Conservation (phyloP, 2,797 vertebrate species). For the Anas georgica region DNA sequence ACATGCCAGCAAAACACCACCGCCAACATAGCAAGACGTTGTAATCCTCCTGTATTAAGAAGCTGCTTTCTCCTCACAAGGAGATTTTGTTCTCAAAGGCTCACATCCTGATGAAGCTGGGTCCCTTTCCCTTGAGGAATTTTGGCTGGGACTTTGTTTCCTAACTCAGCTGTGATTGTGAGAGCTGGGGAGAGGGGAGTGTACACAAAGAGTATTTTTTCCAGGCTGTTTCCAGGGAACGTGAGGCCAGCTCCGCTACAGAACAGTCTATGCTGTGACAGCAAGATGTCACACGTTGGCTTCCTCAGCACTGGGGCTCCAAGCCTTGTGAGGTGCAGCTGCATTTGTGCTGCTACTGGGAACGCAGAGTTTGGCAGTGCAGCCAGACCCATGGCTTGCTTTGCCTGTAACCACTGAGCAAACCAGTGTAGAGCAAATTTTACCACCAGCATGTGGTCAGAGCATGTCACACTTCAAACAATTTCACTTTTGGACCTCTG, state of each 20-base stretch:
- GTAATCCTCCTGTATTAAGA: conserved; percentile 18
- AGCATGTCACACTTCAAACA: not conserved
- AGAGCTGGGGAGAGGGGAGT: not conserved
- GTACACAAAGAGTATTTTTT: conserved; percentile 43
- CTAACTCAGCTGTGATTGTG: conserved; percentile 42
- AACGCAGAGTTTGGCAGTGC: conserved; percentile 15
- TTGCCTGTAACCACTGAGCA: not conserved
- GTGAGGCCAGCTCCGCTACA: conserved; percentile 37
- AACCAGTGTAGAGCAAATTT: not conserved
- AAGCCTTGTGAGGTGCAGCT: conserved; percentile 57
- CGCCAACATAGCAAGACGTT: not conserved
- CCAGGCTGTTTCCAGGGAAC: conserved; percentile 65
- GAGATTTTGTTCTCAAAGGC: conserved; percentile 35
- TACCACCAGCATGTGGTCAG: not conserved
- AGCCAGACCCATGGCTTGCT: not conserved
- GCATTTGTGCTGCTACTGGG: conserved; percentile 52
- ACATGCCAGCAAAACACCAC: conserved; percentile 8
- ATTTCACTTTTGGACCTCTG: not conserved
- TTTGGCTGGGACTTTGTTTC: conserved; percentile 52
- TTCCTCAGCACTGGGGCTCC: conserved; percentile 44
- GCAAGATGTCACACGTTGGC: conserved; percentile 55
- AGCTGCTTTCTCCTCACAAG: conserved; percentile 33
- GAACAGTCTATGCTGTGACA: conserved; percentile 9
- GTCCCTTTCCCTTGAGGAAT: conserved; percentile 54
- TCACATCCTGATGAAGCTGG: conserved; percentile 19